phyloP scores from a whole-genome alignment of 2,113 vertebrate genomes.

The Dipodomys stephensi region DNA sequence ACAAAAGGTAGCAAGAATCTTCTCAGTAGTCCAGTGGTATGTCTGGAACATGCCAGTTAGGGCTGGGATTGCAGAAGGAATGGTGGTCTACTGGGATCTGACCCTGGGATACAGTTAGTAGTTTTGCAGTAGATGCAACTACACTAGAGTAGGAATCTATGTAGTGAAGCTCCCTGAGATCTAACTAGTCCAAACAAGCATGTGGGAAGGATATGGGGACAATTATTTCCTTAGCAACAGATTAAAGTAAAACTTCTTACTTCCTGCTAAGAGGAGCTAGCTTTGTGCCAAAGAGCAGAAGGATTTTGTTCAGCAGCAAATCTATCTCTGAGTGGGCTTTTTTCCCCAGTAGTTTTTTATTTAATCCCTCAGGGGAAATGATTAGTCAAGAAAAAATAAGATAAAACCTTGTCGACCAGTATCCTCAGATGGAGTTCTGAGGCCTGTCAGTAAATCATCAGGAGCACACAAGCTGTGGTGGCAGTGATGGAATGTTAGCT shows the following conservation, averaged over 20 bases:
- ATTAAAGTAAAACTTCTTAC: background rate
- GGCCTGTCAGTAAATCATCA: slow-evolving; percentile 60
- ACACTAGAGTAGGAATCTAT: background rate
- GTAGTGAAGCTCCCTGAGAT: background rate
- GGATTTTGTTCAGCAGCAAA: background rate
- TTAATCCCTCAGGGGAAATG: slow-evolving; percentile 46
- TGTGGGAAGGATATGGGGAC: background rate
- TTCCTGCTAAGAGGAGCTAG: background rate
- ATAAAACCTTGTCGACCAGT: slow-evolving; percentile 48
- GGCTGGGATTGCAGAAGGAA: background rate
- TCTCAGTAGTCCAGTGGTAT: background rate
- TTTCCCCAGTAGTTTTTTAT: slow-evolving; percentile 30
- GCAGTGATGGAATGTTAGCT: background rate
- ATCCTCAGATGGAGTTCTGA: slow-evolving; percentile 29
- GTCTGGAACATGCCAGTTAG: background rate
- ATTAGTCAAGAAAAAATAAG: slow-evolving; percentile 54
- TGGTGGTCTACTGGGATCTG: background rate
- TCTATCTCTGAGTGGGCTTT: background rate
- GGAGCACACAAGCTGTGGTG: rapidly evolving
- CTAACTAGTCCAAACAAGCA: background rate
- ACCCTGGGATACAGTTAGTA: background rate
- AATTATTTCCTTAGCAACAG: background rate
- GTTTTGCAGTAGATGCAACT: background rate
- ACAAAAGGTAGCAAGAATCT: background rate
- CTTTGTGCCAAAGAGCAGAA: background rate